phyloP scores from a whole-genome alignment of 2,888 invertebrate genomes.

The Drosophila meridionalis region DNA sequence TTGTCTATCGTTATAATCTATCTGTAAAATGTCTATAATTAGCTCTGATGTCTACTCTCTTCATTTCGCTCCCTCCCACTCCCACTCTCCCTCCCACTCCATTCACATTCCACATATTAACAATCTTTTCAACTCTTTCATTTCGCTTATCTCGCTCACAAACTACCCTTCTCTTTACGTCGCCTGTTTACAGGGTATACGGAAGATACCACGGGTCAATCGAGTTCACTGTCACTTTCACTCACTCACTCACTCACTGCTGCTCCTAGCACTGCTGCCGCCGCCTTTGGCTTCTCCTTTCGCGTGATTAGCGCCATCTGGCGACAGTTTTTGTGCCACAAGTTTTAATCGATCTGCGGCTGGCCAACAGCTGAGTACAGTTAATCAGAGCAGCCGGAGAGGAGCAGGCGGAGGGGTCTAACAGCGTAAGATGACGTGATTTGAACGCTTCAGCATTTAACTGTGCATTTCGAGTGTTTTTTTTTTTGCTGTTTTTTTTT shows the following conservation, averaged over 20 bases:
- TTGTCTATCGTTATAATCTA: background rate
- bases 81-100: background rate
- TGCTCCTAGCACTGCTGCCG: background rate
- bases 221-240: conserved; percentile 85
- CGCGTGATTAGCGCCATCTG: conserved; percentile 19
- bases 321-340: conserved; percentile 33
- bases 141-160: background rate
- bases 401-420: background rate
- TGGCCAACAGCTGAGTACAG: conserved; percentile 22
- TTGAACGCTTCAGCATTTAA: conserved; percentile 48
- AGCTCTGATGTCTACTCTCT: background rate
- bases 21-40: background rate
- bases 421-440: conserved; percentile 34
- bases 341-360: conserved; percentile 41
- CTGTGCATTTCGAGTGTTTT: conserved; percentile 57
- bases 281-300: background rate
- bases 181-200: conserved; percentile 33
- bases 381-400: conserved; percentile 26
- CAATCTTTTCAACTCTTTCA: background rate
- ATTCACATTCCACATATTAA: background rate
- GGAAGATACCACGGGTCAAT: conserved; percentile 75
- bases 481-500: background rate
- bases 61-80: background rate
- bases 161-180: background rate
- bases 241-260: conserved; percentile 43